phyloP scores from a whole-genome alignment of 2,113 vertebrate species.

The Hippoglossus stenolepis region DNA sequence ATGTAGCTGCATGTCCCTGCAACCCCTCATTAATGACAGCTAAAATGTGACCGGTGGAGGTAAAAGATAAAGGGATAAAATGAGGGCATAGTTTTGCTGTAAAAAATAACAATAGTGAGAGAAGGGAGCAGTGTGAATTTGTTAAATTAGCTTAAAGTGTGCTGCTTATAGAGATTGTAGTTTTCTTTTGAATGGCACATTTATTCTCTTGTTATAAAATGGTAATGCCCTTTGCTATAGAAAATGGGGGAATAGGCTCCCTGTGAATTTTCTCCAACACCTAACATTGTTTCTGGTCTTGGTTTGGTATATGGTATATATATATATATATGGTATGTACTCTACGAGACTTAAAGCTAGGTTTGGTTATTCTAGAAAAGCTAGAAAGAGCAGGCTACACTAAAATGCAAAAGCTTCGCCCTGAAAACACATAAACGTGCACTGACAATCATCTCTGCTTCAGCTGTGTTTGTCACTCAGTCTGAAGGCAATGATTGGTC shows the following conservation, averaged over 20 bases:
- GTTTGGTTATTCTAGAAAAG: no score
- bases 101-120: background rate
- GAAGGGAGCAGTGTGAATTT: background rate
- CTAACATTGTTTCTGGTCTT: no score
- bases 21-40: slow-evolving; percentile 29
- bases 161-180: background rate
- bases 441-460: no score
- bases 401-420: no score
- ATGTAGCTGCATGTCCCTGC: slow-evolving; percentile 18
- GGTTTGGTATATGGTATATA: no score
- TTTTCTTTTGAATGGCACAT: background rate
- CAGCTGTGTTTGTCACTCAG: no score
- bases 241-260: background rate
- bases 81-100: background rate
- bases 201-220: background rate
- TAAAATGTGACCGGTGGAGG: slow-evolving; percentile 24
- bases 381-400: no score
- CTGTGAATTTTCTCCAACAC: background rate
- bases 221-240: background rate
- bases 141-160: background rate
- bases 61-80: slow-evolving; percentile 6
- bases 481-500: no score
- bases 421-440: no score
- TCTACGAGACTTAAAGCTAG: no score
- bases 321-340: no score